Base-by-base conservation (phyloP, 2,888 invertebrate genomes). In the Hylaea fasciaria region DNA sequence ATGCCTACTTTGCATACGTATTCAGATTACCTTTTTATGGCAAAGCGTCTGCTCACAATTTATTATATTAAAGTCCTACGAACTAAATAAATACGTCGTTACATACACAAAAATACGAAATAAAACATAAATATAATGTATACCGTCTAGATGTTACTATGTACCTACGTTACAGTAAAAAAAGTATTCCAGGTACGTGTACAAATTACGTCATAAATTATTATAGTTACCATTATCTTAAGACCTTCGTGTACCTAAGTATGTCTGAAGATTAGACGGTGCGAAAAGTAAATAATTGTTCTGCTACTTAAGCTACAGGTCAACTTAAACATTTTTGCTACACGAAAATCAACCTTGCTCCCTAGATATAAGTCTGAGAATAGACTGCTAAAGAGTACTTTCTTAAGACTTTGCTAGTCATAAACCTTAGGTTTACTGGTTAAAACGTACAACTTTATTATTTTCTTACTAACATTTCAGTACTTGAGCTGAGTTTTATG, bases 1-100 rank as follows among this genome's bases (percentile, higher is more conserved):
- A 65, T 61, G 60, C 66, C 59, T 66, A 62, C 54, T 69, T 67
- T 58, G 66, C 65, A 71, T 71, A 70, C 67, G 54, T 66, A 64
- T 52, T 51, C 56, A 54, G 60, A 68, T 60, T 69, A 71, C 59
- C 53, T 62, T 68, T n/a, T 57, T 70, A 63, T 65, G 64, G 50
- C 58, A 49, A 61, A 59, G 63, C 51, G 54, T 55, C 56, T 57
- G 54, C 57, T 58, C 52, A 57, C 65, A 62, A 62, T 68, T 59
- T 66, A 52, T 51, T 57, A 44, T 22, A 69, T 37, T 37, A 12
- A 37, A 37, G 3, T 10, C 37, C 10, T 37, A 1, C 12, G n/a
- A 12, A 2, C 3, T n/a, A 37, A 37, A 4, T 12, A 1, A 37
- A 11, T 37, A 12, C 12, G 37, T 2, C 12, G 37, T 37, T 35